Evolutionary conservation across 2,113 vertebrate genomes (phyloP).

Genomic region (Noctilio leporinus): DNA sequence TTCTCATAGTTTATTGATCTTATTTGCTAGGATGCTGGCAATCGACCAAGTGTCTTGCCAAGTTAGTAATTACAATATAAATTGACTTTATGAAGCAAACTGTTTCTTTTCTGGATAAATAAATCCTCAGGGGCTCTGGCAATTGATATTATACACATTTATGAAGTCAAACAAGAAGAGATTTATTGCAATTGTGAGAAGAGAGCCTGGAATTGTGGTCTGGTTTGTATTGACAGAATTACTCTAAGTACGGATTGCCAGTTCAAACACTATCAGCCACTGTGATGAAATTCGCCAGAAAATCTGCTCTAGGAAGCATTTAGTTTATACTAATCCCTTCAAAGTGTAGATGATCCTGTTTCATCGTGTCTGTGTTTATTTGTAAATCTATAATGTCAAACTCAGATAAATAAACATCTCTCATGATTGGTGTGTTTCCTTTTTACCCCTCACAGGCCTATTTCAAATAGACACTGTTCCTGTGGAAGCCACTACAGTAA

Average conservation of each 20-base stretch:
- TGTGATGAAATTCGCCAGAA: not conserved
- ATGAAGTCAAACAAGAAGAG: not conserved
- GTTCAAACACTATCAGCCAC: not conserved
- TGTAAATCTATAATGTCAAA: not conserved
- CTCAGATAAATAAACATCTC: not conserved
- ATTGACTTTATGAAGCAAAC: constrained; percentile 53
- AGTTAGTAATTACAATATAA: constrained; percentile 48
- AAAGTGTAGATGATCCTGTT: not conserved
- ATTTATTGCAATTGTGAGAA: not conserved
- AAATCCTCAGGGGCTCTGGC: not conserved
- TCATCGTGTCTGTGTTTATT: not conserved
- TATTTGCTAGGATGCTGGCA: constrained; percentile 41
- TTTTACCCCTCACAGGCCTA: not conserved
- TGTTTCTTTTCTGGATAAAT: constrained; percentile 28
- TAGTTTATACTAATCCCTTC: not conserved
- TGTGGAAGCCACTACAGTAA: not conserved
- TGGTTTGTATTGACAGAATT: not conserved
- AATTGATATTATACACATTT: not conserved
- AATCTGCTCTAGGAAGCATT: not conserved
- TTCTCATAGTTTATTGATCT: constrained; percentile 42
- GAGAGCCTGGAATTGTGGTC: not conserved
- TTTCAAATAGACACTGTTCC: not conserved
- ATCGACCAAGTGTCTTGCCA: constrained; percentile 41
- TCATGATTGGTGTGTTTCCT: not conserved
- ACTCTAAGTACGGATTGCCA: not conserved